Evolutionary conservation across 2,113 vertebrate genomes (phyloP), one percentile per base, ranked within the genome.

Genomic region (Tragulus kanchil): DNA sequence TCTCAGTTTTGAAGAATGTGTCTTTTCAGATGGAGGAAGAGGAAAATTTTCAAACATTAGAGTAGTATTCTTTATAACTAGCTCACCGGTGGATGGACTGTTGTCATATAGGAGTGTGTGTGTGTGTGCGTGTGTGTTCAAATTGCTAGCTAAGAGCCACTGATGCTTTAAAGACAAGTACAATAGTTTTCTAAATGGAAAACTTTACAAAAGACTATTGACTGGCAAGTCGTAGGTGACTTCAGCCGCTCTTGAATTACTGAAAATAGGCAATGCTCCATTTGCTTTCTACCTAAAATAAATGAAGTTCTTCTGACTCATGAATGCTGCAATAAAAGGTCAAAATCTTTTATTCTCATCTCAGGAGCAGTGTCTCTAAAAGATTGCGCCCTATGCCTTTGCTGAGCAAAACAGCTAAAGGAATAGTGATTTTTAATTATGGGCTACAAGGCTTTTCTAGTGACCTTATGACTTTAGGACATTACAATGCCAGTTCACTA

Each of bases 241-340:
- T 89, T 45, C 36, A 93, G 82, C 88, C 8, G 48, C n/a, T 85
- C 88, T 45, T 31, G 36, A 96, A 91, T 69, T 87, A 85, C 83
- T 94, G 83, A 94, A 94, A 91, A 86, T 50, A 92, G 58, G n/a
- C 31, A 90, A 61, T 81, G 79, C 31, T 96, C 78, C 84, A 86
- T 91, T 95, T 91, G 93, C 45, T 94, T 62, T 93, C 93, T 93
- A 93, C 85, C 56, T 93, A 93, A 95, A 95, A 94, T 90, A 96
- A 97, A 94, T 93, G 71, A 95, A 96, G 31, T 82, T 89, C 89
- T 89, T 89, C 90, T 48, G 13, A 82, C 64, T 95, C 62, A n/a
- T 58, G 92, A 94, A 90, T 36, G 52, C 31, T 52, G 21, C 78
- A 77, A 36, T 78, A 56, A 96, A 97, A 98, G 89, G 79, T 97